Evolutionary conservation across 2,113 vertebrate genomes (phyloP), one percentile per base, ranked within the genome.

Genomic region (Archocentrus centrarchus): DNA sequence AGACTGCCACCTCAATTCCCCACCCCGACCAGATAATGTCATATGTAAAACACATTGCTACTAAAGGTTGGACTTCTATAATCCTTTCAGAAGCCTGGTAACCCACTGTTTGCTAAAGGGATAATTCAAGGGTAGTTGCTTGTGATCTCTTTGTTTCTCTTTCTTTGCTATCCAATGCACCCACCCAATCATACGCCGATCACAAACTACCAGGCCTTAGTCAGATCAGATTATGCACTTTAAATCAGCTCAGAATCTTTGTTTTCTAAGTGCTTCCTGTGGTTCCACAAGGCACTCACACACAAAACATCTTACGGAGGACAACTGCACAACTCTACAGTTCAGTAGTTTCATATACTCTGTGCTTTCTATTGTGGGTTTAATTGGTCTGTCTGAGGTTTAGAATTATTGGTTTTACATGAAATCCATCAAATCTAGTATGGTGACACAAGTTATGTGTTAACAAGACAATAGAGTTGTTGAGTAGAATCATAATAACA

Each of bases 201-300:
- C 15, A 75, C 37, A 79, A 82, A 58, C n/a, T 63, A 30, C 63
- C 18, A 13, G 32, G 47, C 47, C 24, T 83, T 79, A 73, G 50
- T 80, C 60, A 61, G 61, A 75, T 50, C 41, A 78, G 59, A 61
- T 88, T 32, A 81, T 60, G 32, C 18, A 35, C 85, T 76, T 81
- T 17, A 87, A 79, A 63, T 83, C 80, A 64, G 80, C 78, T 83
- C 73, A 66, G 27, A 17, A 76, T 41, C 77, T 20, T 75, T 35
- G 20, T 80, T 37, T 77, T n/a, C 20, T 41, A 10, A 64, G 77
- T 18, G 18, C 24, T 66, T 30, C n/a, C 17, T 35, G 7, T 24
- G 9, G 32, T 82, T 77, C 53, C 20, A 53, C 18, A 4, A 60
- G 14, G 17, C 9, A 47, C 14, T 81, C 3, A 2, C 15, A 30